Percentiles rank a stretch among this genome's conserved stretches.
Evolutionary conservation across 1,140 invertebrate species (phyloP).

Genomic region (Nasonia giraulti): DNA sequence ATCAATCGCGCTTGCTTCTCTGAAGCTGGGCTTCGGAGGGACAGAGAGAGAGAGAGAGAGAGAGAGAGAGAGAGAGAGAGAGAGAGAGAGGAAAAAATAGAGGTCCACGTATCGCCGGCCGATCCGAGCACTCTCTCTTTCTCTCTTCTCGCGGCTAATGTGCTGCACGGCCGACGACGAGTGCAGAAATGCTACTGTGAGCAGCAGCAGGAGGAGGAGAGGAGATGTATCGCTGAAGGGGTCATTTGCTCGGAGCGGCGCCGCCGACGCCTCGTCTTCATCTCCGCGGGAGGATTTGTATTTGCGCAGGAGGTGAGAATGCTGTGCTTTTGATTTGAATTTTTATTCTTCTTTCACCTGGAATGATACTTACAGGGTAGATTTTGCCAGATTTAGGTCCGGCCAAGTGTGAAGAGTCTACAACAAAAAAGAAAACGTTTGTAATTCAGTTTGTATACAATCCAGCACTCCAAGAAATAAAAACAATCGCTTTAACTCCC

Average conservation of each 20-base stretch:
- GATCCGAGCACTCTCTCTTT: too few species aligned
- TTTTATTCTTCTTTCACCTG: too few species aligned
- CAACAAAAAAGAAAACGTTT: neutral
- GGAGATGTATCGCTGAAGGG: neutral
- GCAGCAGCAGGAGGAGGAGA: too few species aligned
- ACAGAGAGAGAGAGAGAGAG: neutral
- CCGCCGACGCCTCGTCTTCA: neutral
- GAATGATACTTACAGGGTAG: too few species aligned
- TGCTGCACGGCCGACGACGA: neutral
- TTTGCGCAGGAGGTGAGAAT: too few species aligned
- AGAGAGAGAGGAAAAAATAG: constrained; percentile 46
- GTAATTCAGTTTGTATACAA: neutral
- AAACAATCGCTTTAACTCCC: constrained; percentile 4
- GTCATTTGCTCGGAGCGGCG: neutral
- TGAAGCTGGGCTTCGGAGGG: constrained; percentile 5
- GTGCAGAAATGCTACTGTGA: neutral
- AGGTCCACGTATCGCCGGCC: constrained; percentile 38
- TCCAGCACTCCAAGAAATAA: neutral
- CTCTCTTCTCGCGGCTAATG: neutral
- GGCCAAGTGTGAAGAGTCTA: neutral
- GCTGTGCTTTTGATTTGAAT: too few species aligned
- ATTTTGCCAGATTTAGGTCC: too few species aligned
- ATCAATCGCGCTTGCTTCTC: constrained; percentile 58
- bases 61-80: neutral
- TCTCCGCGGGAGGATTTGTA: neutral